These are phyloP conservation scores for Fulmarus glacialis DNA, from an alignment of 2,113 vertebrate genomes.

Conservation along the genomic window DNA sequence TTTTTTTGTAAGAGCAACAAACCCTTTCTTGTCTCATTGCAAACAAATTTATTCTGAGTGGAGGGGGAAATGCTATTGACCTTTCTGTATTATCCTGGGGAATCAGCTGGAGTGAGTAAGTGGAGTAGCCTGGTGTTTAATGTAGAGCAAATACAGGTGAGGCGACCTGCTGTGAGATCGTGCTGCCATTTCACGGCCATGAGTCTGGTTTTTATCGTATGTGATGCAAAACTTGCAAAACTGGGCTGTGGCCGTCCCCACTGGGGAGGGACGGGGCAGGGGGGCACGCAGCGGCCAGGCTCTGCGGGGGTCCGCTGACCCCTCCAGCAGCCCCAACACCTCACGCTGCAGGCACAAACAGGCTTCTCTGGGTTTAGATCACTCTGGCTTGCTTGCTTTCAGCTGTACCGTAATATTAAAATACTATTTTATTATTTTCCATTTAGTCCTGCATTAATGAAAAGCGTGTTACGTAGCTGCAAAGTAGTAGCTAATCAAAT, in stretches of 20 bases:
- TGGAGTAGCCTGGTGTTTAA: too few species aligned
- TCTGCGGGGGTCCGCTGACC: rapidly evolving
- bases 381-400: not conserved
- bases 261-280: rapidly evolving
- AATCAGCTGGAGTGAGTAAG: not conserved
- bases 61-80: not conserved
- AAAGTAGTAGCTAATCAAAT: slow-evolving; percentile 59
- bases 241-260: not conserved
- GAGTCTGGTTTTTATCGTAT: not conserved
- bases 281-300: rapidly evolving
- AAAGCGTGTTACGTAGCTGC: slow-evolving; percentile 37
- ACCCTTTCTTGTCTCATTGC: slow-evolving; percentile 38
- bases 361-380: not conserved
- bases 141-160: not conserved
- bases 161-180: not conserved
- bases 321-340: not conserved
- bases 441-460: slow-evolving; percentile 66
- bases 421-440: slow-evolving; percentile 56
- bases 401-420: not conserved
- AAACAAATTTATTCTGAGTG: slow-evolving; percentile 33
- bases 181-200: not conserved
- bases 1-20: not conserved
- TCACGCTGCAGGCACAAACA: not conserved
- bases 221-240: rapidly evolving
- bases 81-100: rapidly evolving